Conservation (phyloP, 2,113 vertebrate genomes). For the Epinephelus cyanopodus region DNA sequence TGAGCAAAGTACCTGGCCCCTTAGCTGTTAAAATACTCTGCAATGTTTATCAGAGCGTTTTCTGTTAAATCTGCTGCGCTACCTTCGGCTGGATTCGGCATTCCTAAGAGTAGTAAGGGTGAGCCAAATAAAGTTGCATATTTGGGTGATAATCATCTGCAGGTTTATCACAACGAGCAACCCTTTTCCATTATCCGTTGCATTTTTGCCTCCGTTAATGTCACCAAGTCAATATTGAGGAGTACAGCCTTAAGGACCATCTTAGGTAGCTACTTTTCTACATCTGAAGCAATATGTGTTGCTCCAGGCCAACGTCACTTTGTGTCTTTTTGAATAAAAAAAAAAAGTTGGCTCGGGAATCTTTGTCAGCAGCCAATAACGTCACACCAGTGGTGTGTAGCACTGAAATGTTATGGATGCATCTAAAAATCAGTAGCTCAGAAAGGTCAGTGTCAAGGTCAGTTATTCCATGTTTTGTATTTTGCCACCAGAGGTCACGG, state of each 20-base stretch:
- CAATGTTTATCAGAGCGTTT: too few relatives aligned
- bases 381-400: slow-evolving; percentile 13
- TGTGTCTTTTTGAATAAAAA: slow-evolving; percentile 23
- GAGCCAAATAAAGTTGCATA: neutral
- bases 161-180: neutral
- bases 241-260: neutral
- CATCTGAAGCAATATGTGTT: neutral
- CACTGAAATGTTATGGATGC: slow-evolving; percentile 31
- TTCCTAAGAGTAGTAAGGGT: neutral
- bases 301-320: slow-evolving; percentile 4
- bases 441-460: slow-evolving; percentile 55
- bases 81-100: neutral
- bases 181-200: neutral
- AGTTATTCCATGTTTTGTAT: slow-evolving; percentile 49
- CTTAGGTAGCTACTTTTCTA: neutral
- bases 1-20: too few relatives aligned
- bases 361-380: slow-evolving; percentile 14
- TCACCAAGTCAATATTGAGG: neutral
- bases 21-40: too few relatives aligned
- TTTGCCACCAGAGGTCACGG: slow-evolving; percentile 47
- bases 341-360: slow-evolving; percentile 15
- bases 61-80: too few relatives aligned
- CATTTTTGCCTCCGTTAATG: neutral
- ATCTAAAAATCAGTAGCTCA: slow-evolving; percentile 41
- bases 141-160: neutral